phyloP scores from a whole-genome alignment of 2,113 vertebrate species.

The Daphoenositta chrysoptera region DNA sequence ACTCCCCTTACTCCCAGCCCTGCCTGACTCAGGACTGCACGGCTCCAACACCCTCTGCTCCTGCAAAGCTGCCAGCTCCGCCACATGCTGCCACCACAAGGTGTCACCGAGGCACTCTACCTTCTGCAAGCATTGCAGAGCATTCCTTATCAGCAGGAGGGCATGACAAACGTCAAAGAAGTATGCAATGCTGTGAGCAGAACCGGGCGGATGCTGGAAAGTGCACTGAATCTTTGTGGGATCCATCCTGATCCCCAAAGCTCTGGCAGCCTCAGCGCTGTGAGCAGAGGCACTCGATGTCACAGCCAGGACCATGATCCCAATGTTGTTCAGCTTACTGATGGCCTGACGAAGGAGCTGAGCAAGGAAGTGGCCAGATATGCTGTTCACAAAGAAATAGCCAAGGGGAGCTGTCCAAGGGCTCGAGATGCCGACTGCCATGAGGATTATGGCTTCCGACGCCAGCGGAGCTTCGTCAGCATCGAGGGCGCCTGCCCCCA shows the following conservation, averaged over 20 bases:
- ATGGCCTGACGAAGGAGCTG: constrained; percentile 63
- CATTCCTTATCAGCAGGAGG: constrained; percentile 48
- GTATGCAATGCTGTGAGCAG: constrained; percentile 5
- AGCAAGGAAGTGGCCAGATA: constrained; percentile 12
- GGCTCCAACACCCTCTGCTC: background rate
- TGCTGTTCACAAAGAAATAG: constrained; percentile 57
- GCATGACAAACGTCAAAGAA: constrained; percentile 58
- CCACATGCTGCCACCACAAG: constrained; percentile 50
- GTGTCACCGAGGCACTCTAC: background rate
- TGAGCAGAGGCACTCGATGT: background rate
- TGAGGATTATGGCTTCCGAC: constrained; percentile 42
- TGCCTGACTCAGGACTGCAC: background rate
- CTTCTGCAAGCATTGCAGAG: constrained; percentile 54
- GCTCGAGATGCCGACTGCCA: constrained; percentile 51
- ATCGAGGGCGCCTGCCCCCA: constrained; percentile 46
- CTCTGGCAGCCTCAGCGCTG: constrained; percentile 32
- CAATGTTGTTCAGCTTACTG: constrained; percentile 48
- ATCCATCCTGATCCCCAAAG: constrained; percentile 40
- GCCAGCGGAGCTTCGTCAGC: constrained; percentile 51
- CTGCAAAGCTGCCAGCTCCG: constrained; percentile 9
- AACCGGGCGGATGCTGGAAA: constrained; percentile 49
- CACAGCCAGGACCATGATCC: constrained; percentile 52
- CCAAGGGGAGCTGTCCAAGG: constrained; percentile 62
- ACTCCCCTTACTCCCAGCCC: background rate
- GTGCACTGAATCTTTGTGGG: constrained; percentile 22